Percentiles rank a stretch among this genome's conserved stretches.
phyloP scores from a whole-genome alignment of 2,888 invertebrate genomes.

The Phyllotreta cruciferae region DNA sequence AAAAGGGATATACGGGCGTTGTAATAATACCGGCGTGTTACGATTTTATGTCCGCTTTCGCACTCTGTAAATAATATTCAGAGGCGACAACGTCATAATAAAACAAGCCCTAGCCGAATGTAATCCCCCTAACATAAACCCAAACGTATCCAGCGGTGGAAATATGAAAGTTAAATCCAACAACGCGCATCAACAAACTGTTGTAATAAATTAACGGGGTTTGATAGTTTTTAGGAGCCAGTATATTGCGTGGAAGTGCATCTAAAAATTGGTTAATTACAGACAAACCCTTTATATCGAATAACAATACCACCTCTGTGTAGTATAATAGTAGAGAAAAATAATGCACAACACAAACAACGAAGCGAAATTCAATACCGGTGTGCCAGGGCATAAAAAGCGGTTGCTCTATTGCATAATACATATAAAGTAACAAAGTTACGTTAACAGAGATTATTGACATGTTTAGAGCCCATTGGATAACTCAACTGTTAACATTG shows the following conservation, averaged over 20 bases:
- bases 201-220: slow-evolving; percentile 24
- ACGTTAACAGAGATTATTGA: slow-evolving; percentile 12
- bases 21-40: slow-evolving; percentile 23
- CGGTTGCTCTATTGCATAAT: too few relatives aligned
- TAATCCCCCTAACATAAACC: slow-evolving; percentile 24
- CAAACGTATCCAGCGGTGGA: slow-evolving; percentile 18
- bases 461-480: slow-evolving; percentile 17
- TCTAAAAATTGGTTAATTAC: too few relatives aligned
- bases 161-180: slow-evolving; percentile 31
- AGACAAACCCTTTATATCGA: too few relatives aligned
- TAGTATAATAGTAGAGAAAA: too few relatives aligned
- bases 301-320: background rate
- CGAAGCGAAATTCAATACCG: too few relatives aligned
- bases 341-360: too few relatives aligned
- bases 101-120: slow-evolving; percentile 22
- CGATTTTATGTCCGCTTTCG: slow-evolving; percentile 26
- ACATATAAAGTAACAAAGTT: slow-evolving; percentile 1
- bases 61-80: slow-evolving; percentile 28
- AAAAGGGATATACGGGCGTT: slow-evolving; percentile 4
- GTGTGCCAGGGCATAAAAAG: too few relatives aligned
- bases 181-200: slow-evolving; percentile 25
- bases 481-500: slow-evolving; percentile 17
- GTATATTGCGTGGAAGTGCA: too few relatives aligned
- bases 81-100: slow-evolving; percentile 26
- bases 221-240: slow-evolving; percentile 8